Evolutionary conservation across 2,797 vertebrate species (phyloP).

Genomic region (Myotis planiceps): DNA sequence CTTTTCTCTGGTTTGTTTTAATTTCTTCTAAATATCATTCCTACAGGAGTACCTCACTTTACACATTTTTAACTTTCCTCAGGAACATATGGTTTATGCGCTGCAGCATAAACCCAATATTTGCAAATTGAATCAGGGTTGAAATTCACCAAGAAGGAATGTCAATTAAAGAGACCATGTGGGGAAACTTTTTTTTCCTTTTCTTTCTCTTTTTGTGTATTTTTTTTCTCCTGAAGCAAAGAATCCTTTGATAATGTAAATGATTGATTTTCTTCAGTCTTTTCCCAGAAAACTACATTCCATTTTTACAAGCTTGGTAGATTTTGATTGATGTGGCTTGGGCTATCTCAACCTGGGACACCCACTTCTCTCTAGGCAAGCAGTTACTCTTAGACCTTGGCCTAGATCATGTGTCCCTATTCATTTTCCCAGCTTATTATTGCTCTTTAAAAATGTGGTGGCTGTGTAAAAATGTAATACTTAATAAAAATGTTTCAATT

Average conservation of each 20-base stretch:
- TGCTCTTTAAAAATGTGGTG: neutral
- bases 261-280: neutral
- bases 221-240: neutral
- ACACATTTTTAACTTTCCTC: constrained; percentile 19
- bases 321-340: neutral
- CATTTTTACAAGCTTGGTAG: neutral
- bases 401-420: neutral
- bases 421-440: neutral
- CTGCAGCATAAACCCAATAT: constrained; percentile 25
- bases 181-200: neutral
- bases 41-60: constrained; percentile 55
- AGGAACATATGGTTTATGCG: constrained; percentile 34
- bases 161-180: constrained; percentile 6
- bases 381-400: neutral
- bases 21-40: constrained; percentile 58
- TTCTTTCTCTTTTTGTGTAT: neutral
- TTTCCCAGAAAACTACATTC: neutral
- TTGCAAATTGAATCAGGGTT: constrained; percentile 51
- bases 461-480: neutral
- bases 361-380: neutral
- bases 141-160: constrained; percentile 32
- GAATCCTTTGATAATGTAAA: constrained; percentile 45
- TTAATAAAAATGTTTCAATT: neutral
- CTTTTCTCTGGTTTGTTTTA: constrained; percentile 61
- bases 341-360: neutral